phyloP scores from a whole-genome alignment of 1,140 invertebrate genomes.

The Papilio machaon region DNA sequence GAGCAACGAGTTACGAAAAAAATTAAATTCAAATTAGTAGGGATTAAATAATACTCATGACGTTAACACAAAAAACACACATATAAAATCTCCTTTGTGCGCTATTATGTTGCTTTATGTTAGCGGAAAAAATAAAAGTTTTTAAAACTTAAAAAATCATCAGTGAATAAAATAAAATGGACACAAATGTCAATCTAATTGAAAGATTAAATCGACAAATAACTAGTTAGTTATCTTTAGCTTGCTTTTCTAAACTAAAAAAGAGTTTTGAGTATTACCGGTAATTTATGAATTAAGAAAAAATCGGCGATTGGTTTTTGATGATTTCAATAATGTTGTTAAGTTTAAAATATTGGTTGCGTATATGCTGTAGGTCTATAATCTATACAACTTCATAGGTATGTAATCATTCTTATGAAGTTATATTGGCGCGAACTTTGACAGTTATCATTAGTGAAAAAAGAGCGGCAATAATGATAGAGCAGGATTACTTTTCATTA shows the following conservation, averaged over 20 bases:
- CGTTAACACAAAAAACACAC: background rate
- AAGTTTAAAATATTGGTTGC: too few relatives aligned
- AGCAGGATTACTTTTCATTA: background rate
- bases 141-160: background rate
- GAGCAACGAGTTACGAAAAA: slow-evolving; percentile 8
- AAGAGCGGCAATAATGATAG: background rate
- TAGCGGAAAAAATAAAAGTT: background rate
- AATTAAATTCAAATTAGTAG: background rate
- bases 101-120: background rate
- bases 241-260: background rate
- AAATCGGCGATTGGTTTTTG: background rate
- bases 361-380: too few relatives aligned
- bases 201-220: slow-evolving; percentile 1
- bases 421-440: background rate
- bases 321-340: too few relatives aligned
- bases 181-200: slow-evolving; percentile 6
- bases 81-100: background rate
- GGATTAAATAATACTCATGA: background rate
- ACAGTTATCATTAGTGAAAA: background rate
- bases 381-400: too few relatives aligned
- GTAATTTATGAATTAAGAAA: background rate
- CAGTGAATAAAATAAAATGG: background rate
- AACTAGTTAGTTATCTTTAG: background rate
- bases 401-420: too few relatives aligned
- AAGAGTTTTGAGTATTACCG: background rate